Evolutionary conservation across 2,888 invertebrate species (phyloP).

Genomic region (Hermodice carunculata): DNA sequence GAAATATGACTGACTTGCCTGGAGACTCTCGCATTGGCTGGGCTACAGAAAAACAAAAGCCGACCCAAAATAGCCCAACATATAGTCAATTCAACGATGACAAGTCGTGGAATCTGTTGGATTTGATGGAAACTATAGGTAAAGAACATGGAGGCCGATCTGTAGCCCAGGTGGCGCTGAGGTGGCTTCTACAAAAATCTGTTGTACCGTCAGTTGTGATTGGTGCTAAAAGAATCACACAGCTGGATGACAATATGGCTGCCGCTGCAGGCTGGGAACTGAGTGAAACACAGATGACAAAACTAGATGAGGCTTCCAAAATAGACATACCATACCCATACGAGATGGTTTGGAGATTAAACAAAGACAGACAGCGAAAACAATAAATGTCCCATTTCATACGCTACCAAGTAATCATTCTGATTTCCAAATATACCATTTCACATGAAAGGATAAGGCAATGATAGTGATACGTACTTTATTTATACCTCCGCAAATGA

Average conservation of each 20-base stretch:
- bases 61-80: constrained; percentile 6
- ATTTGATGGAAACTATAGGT: not conserved
- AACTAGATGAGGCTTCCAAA: not conserved
- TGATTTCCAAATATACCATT: too few relatives aligned
- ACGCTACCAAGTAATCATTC: too few relatives aligned
- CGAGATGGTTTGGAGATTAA: not conserved
- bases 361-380: not conserved
- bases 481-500: too few relatives aligned
- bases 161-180: constrained; percentile 39
- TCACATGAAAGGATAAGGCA: too few relatives aligned
- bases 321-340: constrained; percentile 4
- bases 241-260: constrained; percentile 58
- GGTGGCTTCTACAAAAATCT: constrained; percentile 58
- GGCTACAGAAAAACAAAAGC: not conserved
- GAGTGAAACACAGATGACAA: constrained; percentile 25
- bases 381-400: too few relatives aligned
- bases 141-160: constrained; percentile 10
- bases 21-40: not conserved
- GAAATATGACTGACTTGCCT: not conserved
- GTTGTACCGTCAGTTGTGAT: constrained; percentile 56
- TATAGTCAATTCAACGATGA: constrained; percentile 4
- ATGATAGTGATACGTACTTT: too few relatives aligned
- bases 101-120: constrained; percentile 8
- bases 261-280: constrained; percentile 53
- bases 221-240: constrained; percentile 53